Evolutionary conservation across 2,888 invertebrate species (phyloP).

Genomic region (Drosophila suboccidentalis): DNA sequence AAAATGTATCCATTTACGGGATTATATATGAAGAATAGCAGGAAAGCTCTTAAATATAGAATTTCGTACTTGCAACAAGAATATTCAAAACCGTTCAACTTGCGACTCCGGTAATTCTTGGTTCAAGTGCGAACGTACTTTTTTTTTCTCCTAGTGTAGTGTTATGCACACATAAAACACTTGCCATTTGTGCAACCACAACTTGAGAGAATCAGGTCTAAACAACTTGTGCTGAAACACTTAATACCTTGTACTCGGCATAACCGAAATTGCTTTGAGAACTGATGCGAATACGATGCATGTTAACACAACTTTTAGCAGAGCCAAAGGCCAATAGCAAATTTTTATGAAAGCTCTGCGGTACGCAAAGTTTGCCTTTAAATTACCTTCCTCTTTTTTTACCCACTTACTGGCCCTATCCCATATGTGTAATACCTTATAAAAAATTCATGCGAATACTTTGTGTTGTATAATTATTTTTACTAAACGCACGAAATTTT

Average conservation of each 20-base stretch:
- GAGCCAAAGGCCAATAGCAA: constrained; percentile 49
- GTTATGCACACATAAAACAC: not conserved
- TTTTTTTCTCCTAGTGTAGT: not conserved
- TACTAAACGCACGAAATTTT: constrained; percentile 58
- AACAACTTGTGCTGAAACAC: not conserved
- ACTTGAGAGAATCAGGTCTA: not conserved
- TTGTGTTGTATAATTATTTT: constrained; percentile 73
- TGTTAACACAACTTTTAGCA: constrained; percentile 35
- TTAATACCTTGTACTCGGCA: not conserved
- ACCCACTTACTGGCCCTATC: constrained; percentile 50
- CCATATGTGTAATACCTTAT: constrained; percentile 1
- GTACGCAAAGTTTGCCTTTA: constrained; percentile 7
- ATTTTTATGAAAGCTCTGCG: constrained; percentile 56
- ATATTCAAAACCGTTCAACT: too few species aligned
- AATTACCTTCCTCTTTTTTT: constrained; percentile 26
- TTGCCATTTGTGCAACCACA: not conserved
- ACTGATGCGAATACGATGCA: constrained; percentile 30
- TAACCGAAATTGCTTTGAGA: not conserved
- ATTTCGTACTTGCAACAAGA: too few species aligned
- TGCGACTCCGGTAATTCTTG: too few species aligned
- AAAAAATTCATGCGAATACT: constrained; percentile 27
- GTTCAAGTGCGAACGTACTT: too few species aligned
- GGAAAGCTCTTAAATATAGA: too few species aligned
- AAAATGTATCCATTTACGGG: too few species aligned
- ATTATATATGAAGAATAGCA: too few species aligned